Evolutionary conservation across 2,113 vertebrate genomes (phyloP).

Genomic region (Lepus americanus): DNA sequence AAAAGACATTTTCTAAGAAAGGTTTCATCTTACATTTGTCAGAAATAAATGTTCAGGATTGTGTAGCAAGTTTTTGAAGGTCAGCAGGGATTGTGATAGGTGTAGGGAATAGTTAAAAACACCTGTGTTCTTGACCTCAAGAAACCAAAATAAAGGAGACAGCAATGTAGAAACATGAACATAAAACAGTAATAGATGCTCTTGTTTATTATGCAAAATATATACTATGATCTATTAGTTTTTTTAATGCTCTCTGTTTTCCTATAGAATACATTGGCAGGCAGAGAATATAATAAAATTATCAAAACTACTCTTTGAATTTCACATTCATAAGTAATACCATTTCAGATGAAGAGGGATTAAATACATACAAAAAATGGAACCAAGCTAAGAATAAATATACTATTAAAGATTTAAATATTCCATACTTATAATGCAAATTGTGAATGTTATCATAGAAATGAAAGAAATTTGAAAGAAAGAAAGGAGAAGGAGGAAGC

Average conservation of each 20-base stretch:
- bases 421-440: too few species aligned
- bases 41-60: not conserved
- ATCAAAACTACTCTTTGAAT: not conserved
- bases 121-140: not conserved
- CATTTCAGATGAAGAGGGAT: not conserved
- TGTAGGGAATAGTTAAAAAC: not conserved
- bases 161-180: not conserved
- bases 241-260: not conserved
- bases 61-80: conserved; percentile 49
- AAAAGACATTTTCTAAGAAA: not conserved
- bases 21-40: not conserved
- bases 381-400: not conserved
- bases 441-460: too few species aligned
- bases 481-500: too few species aligned
- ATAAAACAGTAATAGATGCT: not conserved
- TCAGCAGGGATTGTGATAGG: not conserved
- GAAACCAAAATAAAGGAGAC: not conserved
- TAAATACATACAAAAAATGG: not conserved
- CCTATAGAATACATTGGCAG: not conserved
- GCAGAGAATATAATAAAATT: not conserved
- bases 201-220: not conserved
- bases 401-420: not conserved
- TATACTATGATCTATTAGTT: not conserved
- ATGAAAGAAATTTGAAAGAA: too few species aligned
- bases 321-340: not conserved